Base-by-base conservation (phyloP, 2,797 vertebrate genomes). In the Sternotherus odoratus region DNA sequence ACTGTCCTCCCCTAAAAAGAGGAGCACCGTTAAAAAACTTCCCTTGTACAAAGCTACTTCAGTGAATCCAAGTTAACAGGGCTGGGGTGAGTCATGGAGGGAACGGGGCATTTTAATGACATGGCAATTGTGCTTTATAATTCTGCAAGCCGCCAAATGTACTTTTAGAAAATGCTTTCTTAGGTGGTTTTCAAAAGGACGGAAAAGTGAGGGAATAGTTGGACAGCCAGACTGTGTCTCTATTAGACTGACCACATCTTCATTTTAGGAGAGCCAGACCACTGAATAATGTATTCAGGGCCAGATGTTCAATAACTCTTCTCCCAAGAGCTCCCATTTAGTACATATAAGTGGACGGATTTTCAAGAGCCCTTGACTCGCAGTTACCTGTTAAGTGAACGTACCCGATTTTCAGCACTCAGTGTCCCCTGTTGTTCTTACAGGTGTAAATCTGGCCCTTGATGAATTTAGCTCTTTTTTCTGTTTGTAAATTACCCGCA, bases 231-330 rank as follows among this genome's bases (percentile, higher is more conserved):
- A 12, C n/a, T 69, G 5, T 6, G 8, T 23, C 10, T 39, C 66
- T n/a, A 10, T 60, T 60, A 66, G 19, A 36, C 19, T 5, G 5
- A 21, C 63, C n/a, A 11, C 17, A 36, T 36, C 21, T 39, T 69
- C 23, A 69, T 69, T 69, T 0, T 12, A 13, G 87, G 0, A 1
- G 89, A 74, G 36, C 2, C 8, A 23, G 51, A 69, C 2, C 0
- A 0, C 0, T 0, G 30, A 48, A 5, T 2, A 13, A 0, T 6
- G 17, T 7, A 1, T 28, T 1, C 1, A 46, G 21, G 39, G 51
- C 54, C 72, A 74, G 72, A 46, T 46, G 43, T 46, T 26, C 43
- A 15, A 69, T 43, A 46, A 74, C 51, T 56, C 79, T 57, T 26
- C 79, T 80, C 10, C 39, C 16, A 19, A 7, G 3, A 17, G 39